Evolutionary conservation across 2,888 invertebrate genomes (phyloP), one percentile per base, ranked within the genome.

Genomic region (Rhyacophila evoluta): DNA sequence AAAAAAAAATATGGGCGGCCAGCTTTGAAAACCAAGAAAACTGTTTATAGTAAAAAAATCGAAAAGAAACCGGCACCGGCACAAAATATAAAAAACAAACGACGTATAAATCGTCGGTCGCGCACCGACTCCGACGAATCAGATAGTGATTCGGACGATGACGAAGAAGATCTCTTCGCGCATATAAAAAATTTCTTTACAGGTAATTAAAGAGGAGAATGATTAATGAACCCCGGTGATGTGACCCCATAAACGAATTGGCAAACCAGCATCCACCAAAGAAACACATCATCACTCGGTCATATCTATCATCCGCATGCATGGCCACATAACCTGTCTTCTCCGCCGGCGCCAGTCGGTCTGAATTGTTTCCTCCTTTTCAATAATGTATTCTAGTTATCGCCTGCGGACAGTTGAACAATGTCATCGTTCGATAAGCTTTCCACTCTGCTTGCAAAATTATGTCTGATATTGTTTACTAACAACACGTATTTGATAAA

Each of bases 401-500:
- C 91, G 92, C 91, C 92, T 92, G 92, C 92, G 92, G 92, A 91
- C 91, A 90, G 89, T 89, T 88, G 79, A 84, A 83, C 80, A 82
- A 83, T 83, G 76, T 80, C 75, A 79, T 67, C 69, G 38, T 79
- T 78, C 81, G 70, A 81, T 78, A 78, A 81, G 81, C 82, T 82
- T 82, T 78, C 75, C 87, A 82, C 74, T 82, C 75, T 79, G 90
- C 89, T 89, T 89, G 85, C 87, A 86, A 86, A 87, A 86, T 85
- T 86, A 78, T 78, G 70, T 82, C 76, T 81, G 73, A 79, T 87
- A 89, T 88, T 87, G 86, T 89, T 86, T 89, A 89, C 89, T 89
- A 90, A 90, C 89, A 88, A 86, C 85, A 78, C 80, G 79, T 78
- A 81, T 83, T 79, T 75, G 77, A 77, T 77, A 67, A 73, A 77